Evolutionary conservation across 2,888 invertebrate species (phyloP).

Genomic region (Chymomyza caudatula): DNA sequence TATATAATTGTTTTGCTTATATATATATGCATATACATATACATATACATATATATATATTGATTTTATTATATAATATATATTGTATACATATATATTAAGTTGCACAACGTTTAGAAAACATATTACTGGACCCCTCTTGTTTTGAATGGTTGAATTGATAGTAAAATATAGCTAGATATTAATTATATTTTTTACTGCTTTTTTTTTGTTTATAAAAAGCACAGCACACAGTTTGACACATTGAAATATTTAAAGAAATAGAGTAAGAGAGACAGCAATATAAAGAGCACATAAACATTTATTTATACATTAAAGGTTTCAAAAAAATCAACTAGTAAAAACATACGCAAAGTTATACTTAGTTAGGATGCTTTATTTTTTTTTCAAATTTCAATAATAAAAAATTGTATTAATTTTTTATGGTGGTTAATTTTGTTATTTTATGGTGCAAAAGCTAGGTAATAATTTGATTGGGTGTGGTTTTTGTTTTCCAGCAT

Average conservation of each 20-base stretch:
- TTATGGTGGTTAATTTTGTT: too few species aligned
- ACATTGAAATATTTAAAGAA: conserved; percentile 57
- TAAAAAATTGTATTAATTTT: too few species aligned
- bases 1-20: conserved; percentile 26
- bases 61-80: not conserved
- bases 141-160: conserved; percentile 66
- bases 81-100: conserved; percentile 34
- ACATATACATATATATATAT: not conserved
- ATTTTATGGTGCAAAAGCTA: too few species aligned
- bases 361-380: too few species aligned
- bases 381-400: too few species aligned
- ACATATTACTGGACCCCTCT: conserved; percentile 70
- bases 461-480: too few species aligned
- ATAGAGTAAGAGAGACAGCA: conserved; percentile 16
- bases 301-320: not conserved
- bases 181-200: conserved; percentile 19
- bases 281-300: conserved; percentile 13
- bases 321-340: conserved; percentile 28
- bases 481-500: too few species aligned
- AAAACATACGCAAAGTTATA: conserved; percentile 30
- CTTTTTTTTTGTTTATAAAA: conserved; percentile 35
- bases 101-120: conserved; percentile 73
- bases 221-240: conserved; percentile 73
- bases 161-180: conserved; percentile 27
- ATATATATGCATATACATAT: not conserved